Evolutionary conservation across 2,113 vertebrate species (phyloP), one percentile per base, ranked within the genome.

Genomic region (Coturnix japonica): DNA sequence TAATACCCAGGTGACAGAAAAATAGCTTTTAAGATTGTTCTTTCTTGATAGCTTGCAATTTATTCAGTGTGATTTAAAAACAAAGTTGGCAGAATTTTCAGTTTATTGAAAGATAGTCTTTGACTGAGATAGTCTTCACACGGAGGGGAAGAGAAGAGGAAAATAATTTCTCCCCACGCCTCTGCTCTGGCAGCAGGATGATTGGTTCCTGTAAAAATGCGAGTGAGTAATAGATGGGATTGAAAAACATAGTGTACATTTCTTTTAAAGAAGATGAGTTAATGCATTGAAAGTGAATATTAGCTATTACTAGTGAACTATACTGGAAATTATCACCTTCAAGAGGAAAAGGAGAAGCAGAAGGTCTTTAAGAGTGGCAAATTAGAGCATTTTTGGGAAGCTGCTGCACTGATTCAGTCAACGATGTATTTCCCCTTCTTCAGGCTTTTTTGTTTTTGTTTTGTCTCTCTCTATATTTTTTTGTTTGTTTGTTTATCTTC

Each of bases 131-230:
- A 64, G 10, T 5, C 20, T 46, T 22, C 21, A 8, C 18, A 17
- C 35, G 31, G 51, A 61, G 10, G 13, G 44, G 14, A 72, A 30
- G 6, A 66, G 39, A 22, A 77, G 14, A 60, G 8, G 39, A 53
- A 73, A 43, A 47, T 7, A 5, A 19, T n/a, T 54, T 20, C 21
- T 39, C 30, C 0, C 0, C 44, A 22, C 21, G 33, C 25, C 33
- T 56, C n/a, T 75, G 13, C 37, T 63, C 19, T 65, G 23, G 44
- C 33, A 82, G 25, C 0, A 2, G 57, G 21, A 33, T 46, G 21
- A 1, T 0, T 13, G 25, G 46, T 35, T 77, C 25, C 44, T 65
- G 18, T 19, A 31, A 37, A 81, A 64, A 4, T 16, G 11, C 21
- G 11, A 17, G 16, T 59, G 12, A 57, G 21, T n/a, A 64, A 16